Conservation (phyloP, 1,140 invertebrate species). For the Elymnias hypermnestra region DNA sequence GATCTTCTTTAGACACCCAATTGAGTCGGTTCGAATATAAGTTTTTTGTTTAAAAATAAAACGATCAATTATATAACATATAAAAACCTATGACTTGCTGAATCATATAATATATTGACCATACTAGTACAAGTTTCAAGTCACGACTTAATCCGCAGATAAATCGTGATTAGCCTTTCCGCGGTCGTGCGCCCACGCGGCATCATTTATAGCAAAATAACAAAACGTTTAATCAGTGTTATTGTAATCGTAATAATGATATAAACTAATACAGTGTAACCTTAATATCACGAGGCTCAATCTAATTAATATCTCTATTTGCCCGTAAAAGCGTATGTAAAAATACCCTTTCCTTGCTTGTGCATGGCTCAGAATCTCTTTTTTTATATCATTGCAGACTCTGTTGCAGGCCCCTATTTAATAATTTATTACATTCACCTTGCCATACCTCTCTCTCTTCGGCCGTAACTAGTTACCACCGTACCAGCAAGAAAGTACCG, state of each 20-base stretch:
- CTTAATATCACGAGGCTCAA: no score
- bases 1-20: not conserved
- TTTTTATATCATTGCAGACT: no score
- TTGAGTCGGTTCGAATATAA: not conserved
- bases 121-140: conserved; percentile 30
- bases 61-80: conserved; percentile 18
- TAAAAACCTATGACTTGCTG: conserved; percentile 34
- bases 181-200: conserved; percentile 39
- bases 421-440: no score
- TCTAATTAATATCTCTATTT: no score
- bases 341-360: no score
- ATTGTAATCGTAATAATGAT: conserved; percentile 13
- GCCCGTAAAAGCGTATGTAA: no score
- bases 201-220: conserved; percentile 26
- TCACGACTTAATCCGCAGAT: conserved; percentile 32
- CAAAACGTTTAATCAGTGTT: conserved; percentile 27
- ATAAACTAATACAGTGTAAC: no score
- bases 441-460: no score
- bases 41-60: conserved; percentile 4
- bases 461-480: no score
- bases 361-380: no score
- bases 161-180: conserved; percentile 53
- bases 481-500: no score
- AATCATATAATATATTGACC: conserved; percentile 34
- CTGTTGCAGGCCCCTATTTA: no score